A percentile compares a stretch with the other conserved stretches of the same genome.
phyloP scores from a whole-genome alignment of 2,888 invertebrate species.

The Toxonevra muliebris region DNA sequence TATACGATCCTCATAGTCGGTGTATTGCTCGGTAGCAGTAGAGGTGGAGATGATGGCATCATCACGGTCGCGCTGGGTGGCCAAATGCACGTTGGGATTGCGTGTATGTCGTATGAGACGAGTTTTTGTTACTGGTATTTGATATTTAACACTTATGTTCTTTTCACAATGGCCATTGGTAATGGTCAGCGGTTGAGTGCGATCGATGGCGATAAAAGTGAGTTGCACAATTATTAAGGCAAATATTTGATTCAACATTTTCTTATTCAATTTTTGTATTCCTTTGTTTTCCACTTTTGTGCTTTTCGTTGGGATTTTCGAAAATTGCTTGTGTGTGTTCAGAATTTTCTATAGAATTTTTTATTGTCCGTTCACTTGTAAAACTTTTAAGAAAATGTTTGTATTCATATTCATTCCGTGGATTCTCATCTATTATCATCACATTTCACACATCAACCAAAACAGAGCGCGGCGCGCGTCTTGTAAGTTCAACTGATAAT shows the following conservation, averaged over 20 bases:
- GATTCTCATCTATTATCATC: no score
- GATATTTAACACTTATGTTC: constrained; percentile 57
- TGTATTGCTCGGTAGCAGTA: constrained; percentile 40
- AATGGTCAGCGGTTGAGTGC: constrained; percentile 44
- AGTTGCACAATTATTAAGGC: not conserved
- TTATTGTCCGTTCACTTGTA: not conserved
- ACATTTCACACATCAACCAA: no score
- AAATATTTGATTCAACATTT: constrained; percentile 4
- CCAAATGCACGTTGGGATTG: not conserved
- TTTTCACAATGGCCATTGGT: constrained; percentile 55
- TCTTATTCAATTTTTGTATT: not conserved
- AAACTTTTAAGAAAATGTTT: not conserved
- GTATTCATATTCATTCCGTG: no score
- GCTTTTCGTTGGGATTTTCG: not conserved
- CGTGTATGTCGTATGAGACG: constrained; percentile 22
- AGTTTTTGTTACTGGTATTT: constrained; percentile 51
- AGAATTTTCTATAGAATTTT: no score
- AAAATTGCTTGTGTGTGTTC: not conserved
- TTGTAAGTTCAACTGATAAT: constrained; percentile 30
- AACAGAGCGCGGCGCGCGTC: not conserved
- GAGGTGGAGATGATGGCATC: not conserved
- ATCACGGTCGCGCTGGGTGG: not conserved
- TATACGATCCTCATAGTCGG: constrained; percentile 54
- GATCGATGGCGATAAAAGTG: not conserved
- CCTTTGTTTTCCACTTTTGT: not conserved